Evolutionary conservation across 2,113 vertebrate genomes (phyloP).

Genomic region (Lampris incognitus): DNA sequence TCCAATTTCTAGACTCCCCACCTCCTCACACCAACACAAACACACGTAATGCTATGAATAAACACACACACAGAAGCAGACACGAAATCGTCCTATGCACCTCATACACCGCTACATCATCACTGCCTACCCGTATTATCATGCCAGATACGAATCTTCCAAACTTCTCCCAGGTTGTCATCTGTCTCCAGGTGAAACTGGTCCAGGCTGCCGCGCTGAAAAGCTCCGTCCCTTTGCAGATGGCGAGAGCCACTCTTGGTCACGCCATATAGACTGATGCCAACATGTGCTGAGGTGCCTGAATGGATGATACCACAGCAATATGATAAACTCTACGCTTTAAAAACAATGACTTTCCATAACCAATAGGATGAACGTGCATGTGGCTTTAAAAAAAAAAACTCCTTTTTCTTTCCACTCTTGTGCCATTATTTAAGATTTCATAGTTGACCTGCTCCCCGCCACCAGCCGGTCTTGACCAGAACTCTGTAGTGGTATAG

Average conservation of each 20-base stretch:
- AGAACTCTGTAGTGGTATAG: slow-evolving; percentile 83
- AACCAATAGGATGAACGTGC: too few relatives aligned
- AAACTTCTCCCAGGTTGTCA: slow-evolving; percentile 81
- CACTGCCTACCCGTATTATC: slow-evolving; percentile 83
- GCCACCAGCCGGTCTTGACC: slow-evolving; percentile 84
- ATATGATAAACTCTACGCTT: background rate
- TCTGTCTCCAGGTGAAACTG: slow-evolving; percentile 86
- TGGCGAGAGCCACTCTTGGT: slow-evolving; percentile 84
- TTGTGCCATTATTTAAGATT: background rate
- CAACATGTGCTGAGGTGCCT: slow-evolving; percentile 86
- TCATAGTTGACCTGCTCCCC: slow-evolving; percentile 77
- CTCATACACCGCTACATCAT: background rate
- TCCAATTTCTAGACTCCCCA: too few relatives aligned
- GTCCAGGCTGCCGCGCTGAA: slow-evolving; percentile 81
- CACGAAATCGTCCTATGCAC: background rate
- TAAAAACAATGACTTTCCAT: too few relatives aligned
- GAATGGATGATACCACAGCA: background rate
- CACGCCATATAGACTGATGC: slow-evolving; percentile 82
- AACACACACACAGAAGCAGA: background rate
- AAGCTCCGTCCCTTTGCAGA: slow-evolving; percentile 81
- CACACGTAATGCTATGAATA: background rate
- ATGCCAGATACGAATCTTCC: slow-evolving; percentile 88
- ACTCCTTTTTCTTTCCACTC: background rate
- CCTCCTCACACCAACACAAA: background rate
- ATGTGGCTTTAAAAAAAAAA: too few relatives aligned